Evolutionary conservation across 1,140 invertebrate genomes (phyloP).

Genomic region (Drosophila carrolli): DNA sequence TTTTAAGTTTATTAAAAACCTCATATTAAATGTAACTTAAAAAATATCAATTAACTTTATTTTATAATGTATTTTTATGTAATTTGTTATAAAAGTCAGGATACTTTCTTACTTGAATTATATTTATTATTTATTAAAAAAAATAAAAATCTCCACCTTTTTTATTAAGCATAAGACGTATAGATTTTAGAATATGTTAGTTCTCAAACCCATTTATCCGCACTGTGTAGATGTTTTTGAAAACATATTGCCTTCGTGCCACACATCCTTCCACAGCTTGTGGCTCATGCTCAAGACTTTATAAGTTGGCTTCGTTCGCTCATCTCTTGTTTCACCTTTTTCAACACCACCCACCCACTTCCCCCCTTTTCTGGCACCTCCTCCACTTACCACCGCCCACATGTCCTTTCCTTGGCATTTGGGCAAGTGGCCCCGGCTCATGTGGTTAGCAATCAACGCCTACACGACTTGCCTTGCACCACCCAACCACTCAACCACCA

Average conservation of each 20-base stretch:
- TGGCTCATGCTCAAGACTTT: conserved; percentile 53
- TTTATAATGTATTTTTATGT: no score
- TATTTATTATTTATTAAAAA: no score
- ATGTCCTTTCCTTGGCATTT: conserved; percentile 19
- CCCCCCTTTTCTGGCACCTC: conserved; percentile 4
- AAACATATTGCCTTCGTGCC: conserved; percentile 22
- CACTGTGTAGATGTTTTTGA: conserved; percentile 2
- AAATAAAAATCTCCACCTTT: no score
- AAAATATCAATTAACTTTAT: no score
- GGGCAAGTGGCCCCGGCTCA: conserved; percentile 48
- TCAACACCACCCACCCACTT: not conserved
- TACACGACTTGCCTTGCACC: conserved; percentile 5
- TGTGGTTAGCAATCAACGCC: conserved; percentile 70
- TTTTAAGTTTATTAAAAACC: not conserved
- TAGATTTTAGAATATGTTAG: no score
- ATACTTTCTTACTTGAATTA: no score
- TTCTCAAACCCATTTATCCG: not conserved
- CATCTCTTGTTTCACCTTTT: conserved; percentile 10
- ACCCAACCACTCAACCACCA: not conserved
- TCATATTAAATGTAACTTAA: no score
- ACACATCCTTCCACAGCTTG: conserved; percentile 20
- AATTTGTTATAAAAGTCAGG: no score
- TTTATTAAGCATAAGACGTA: no score
- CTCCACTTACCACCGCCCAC: not conserved
- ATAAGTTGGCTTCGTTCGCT: conserved; percentile 28